Base-by-base conservation (phyloP, 30 jellyfish, hydroid and myxozoan species). In the Sanderia malayensis region DNA sequence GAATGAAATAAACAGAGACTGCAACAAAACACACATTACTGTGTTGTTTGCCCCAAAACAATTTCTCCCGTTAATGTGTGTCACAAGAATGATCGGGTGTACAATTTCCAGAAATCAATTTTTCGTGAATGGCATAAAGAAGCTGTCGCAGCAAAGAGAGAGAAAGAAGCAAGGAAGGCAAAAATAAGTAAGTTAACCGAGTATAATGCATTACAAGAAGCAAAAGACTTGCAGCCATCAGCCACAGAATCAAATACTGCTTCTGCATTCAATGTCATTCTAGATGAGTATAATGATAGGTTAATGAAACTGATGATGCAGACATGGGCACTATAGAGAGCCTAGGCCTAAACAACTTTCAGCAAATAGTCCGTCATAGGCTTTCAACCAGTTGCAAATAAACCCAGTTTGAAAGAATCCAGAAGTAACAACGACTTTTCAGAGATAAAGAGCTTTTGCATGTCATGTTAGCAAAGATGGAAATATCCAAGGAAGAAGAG, bases 121-220 rank as follows among this genome's bases (percentile, higher is more conserved):
- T 45, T 70, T 26, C 81, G 70, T 22, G 58, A 4, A 28, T 31
- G 33, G 57, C 81, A 70, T 47, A 32, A 70, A 70, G 70, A 45
- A 45, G 81, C 81, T 44, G 81, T 70, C 33, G 32, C 30, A 28
- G 81, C 81, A 70, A 70, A 47, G 58, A 17, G 70, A 70, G 32
- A 31, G 57, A 47, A 47, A 55, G 55, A 46, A 21, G 15, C 44
- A 59, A 59, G 71, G 46, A 23, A 59, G 46, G 71, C 71, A 59
- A 59, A 59, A 23, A n/a, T n/a, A n/a, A n/a, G n/a, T n/a, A n/a
- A n/a, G n/a, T 6, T 4, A 53, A 20, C 41, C 33, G 58, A 30
- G 62, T 4, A 37, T 10, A 22, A 29, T 33, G 60, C 1, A 29
- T n/a, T 2, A 11, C 60, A 29, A 29, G 58, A 29, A 29, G 28